Conservation (phyloP, 35 echinoderm and acorn worm species). For the Apostichopus parvimensis region DNA sequence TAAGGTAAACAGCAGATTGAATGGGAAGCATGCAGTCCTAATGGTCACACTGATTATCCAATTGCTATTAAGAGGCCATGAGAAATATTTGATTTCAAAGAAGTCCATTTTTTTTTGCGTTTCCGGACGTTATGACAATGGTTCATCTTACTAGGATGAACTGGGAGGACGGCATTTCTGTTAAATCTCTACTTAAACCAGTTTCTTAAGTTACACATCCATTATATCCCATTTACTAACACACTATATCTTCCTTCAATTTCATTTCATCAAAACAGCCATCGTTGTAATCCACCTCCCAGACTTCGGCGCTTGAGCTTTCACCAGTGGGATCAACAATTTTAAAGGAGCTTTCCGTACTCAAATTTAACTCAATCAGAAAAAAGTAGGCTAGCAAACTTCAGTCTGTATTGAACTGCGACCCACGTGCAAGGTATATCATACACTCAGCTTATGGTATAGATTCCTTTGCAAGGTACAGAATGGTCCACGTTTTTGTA, state of each 20-base stretch:
- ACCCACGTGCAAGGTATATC: not conserved
- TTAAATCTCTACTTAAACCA: conserved; percentile 19
- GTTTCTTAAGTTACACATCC: conserved; percentile 8
- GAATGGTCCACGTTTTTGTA: too few relatives aligned
- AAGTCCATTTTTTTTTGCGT: not conserved
- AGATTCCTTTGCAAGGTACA: too few relatives aligned
- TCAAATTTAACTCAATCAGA: not conserved
- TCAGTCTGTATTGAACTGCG: too few relatives aligned
- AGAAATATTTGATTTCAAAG: not conserved
- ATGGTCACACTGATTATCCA: too few relatives aligned
- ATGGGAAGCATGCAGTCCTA: too few relatives aligned
- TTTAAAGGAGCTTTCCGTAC: not conserved
- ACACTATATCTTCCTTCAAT: conserved; percentile 2
- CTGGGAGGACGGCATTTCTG: not conserved
- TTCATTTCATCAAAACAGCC: conserved; percentile 12
- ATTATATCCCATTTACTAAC: conserved; percentile 23
- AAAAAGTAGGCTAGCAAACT: too few relatives aligned
- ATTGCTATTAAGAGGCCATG: too few relatives aligned
- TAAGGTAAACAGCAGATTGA: too few relatives aligned
- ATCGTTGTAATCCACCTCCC: not conserved
- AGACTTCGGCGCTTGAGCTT: not conserved
- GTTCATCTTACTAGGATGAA: conserved; percentile 1
- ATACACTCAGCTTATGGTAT: not conserved
- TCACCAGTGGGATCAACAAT: conserved; percentile 3
- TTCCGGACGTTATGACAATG: not conserved